Evolutionary conservation across 2,797 vertebrate species (phyloP), one percentile per base, ranked within the genome.

Genomic region (Chromobotia macracanthus): DNA sequence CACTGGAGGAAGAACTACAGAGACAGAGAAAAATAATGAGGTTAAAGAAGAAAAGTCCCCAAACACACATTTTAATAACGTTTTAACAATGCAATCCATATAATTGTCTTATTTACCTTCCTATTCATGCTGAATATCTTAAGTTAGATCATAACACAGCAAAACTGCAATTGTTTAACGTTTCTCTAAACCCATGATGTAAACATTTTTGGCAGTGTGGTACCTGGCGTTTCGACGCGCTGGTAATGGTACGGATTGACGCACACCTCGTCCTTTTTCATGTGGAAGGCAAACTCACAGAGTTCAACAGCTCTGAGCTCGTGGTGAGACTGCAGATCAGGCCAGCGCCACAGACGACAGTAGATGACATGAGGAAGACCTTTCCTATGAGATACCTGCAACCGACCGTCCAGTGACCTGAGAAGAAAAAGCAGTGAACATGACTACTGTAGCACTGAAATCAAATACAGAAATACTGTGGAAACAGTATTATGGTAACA

Each of bases 191-290:
- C 19, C 46, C 28, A 6, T 31, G 25, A 21, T 41, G 21, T 48
- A 3, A 41, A 44, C 53, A 51, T 1, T 5, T 10, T 50, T 19
- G 16, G 18, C 3, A 71, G 5, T 16, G 19, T 56, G 10, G 19
- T 91, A 99, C 98, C 97, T 94, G 97, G 98, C 0, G 98, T 99
- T 90, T 99, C 98, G 63, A 99, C 97, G 78, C 98, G 92, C 91
- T 98, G 97, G 89, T 99, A 99, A 91, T 99, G 98, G 88, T 99
- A 99, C 8, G 98, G 98, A 80, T 99, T 99, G 86, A 99, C 96
- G 0, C 97, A 99, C 82, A 99, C 98, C 89, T 99, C 97, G 1
- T 99, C 98, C 90, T 99, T 99, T 92, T 99, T 99, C 80, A 96
- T 98, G 92, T 98, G 97, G 86, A 99, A 99, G 88, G 98, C 97